Conservation (phyloP, 2,888 invertebrate species). For the Alcis repandata region DNA sequence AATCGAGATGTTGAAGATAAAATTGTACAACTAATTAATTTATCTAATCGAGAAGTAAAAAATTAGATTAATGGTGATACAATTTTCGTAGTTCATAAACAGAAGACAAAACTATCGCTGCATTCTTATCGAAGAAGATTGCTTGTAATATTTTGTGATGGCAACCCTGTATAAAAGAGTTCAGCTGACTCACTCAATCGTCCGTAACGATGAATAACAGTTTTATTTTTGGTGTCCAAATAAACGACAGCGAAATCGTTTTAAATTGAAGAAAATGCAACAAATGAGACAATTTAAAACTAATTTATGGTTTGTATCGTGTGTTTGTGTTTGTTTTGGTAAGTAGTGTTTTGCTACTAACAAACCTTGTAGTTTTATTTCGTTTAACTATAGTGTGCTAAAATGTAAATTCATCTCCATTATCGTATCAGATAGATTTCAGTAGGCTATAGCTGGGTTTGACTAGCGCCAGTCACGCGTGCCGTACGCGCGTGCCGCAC, state of each 20-base stretch:
- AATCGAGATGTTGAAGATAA: not conserved
- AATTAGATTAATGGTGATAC: not conserved
- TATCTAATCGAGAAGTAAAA: not conserved
- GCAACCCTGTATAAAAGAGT: conserved; percentile 54
- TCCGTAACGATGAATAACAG: conserved; percentile 54
- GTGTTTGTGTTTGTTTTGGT: conserved; percentile 18
- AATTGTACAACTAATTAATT: not conserved
- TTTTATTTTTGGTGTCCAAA: conserved; percentile 54
- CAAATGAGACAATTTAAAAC: conserved; percentile 22
- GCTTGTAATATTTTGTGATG: conserved; percentile 5
- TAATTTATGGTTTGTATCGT: conserved; percentile 20
- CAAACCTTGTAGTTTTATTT: not conserved
- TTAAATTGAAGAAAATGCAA: conserved; percentile 37
- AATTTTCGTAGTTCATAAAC: conserved; percentile 4
- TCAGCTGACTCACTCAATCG: conserved; percentile 58
- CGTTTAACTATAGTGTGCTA: not conserved
- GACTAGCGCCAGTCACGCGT: no score
- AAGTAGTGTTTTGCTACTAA: not conserved
- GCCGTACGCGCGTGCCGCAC: no score
- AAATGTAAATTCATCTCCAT: not conserved
- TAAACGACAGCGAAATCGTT: conserved; percentile 44
- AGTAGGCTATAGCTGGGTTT: not conserved
- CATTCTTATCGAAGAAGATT: not conserved
- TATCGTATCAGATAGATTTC: not conserved
- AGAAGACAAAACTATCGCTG: not conserved